These are phyloP conservation scores for Ceratina australensis DNA, from an alignment of 1,140 invertebrate genomes.

Conservation along the genomic window DNA sequence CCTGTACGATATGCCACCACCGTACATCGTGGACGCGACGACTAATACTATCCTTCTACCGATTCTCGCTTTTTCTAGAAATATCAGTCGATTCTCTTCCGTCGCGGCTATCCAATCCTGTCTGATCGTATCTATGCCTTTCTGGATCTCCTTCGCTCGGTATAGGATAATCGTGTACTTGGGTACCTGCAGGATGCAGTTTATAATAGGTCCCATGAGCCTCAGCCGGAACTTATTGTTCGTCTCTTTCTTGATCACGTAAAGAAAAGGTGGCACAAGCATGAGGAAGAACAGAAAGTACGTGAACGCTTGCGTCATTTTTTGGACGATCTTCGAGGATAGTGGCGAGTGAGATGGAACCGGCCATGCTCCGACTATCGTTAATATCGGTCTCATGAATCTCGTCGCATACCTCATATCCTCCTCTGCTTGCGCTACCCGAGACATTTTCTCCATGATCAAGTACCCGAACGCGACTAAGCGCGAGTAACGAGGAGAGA, in stretches of 20 bases:
- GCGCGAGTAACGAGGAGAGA: neutral
- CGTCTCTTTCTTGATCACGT: conserved; percentile 17
- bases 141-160: conserved; percentile 47
- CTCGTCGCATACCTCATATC: neutral
- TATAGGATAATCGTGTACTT: conserved; percentile 63
- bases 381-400: neutral
- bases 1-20: conserved; percentile 33
- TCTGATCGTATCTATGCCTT: conserved; percentile 57
- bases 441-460: neutral
- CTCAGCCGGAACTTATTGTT: conserved; percentile 49
- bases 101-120: conserved; percentile 59
- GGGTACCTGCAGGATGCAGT: conserved; percentile 57
- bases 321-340: neutral
- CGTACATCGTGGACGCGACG: conserved; percentile 20
- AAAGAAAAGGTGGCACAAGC: conserved; percentile 16
- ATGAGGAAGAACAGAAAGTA: conserved; percentile 15
- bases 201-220: conserved; percentile 63
- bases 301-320: neutral
- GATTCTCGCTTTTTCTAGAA: conserved; percentile 14
- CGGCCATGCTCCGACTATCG: conserved; percentile 36
- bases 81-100: conserved; percentile 13
- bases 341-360: neutral
- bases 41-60: conserved; percentile 21
- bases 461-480: neutral
- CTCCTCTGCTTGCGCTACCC: neutral